Evolutionary conservation across 2,888 invertebrate genomes (phyloP).

Genomic region (Tinea semifulvella): DNA sequence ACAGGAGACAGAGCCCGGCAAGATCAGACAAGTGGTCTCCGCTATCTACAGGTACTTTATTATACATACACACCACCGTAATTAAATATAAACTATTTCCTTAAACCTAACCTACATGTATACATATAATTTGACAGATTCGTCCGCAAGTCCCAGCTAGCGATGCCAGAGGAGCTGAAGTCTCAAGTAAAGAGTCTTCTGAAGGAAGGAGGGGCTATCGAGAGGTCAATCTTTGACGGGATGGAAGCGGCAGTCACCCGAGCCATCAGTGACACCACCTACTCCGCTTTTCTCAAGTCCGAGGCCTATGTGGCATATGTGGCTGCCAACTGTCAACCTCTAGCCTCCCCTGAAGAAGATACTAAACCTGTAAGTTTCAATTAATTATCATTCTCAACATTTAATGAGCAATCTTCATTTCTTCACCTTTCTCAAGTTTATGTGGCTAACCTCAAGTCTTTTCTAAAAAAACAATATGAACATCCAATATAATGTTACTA

Average conservation of each 20-base stretch:
- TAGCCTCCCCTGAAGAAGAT: slow-evolving; percentile 62
- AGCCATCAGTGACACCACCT: slow-evolving; percentile 86
- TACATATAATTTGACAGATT: slow-evolving; percentile 66
- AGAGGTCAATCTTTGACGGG: slow-evolving; percentile 84
- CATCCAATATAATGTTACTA: no score
- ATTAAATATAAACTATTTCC: no score
- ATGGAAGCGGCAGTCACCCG: slow-evolving; percentile 86
- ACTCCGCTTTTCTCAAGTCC: slow-evolving; percentile 92
- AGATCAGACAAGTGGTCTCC: slow-evolving; percentile 82
- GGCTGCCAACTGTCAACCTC: slow-evolving; percentile 84
- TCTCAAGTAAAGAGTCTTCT: slow-evolving; percentile 79
- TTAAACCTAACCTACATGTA: no score
- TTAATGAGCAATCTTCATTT: no score
- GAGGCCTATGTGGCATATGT: slow-evolving; percentile 90
- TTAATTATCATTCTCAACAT: no score
- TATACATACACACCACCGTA: slow-evolving; percentile 14
- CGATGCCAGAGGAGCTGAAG: slow-evolving; percentile 83
- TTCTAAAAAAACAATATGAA: no score
- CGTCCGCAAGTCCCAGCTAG: slow-evolving; percentile 82
- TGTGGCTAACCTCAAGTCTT: no score
- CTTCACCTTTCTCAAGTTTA: no score
- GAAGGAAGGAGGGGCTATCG: slow-evolving; percentile 74
- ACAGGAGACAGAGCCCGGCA: slow-evolving; percentile 69
- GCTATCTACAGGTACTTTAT: slow-evolving; percentile 84
- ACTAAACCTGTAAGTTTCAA: not conserved